Evolutionary conservation across 2,888 invertebrate species (phyloP), one percentile per base, ranked within the genome.

Genomic region (Cinara cedri): DNA sequence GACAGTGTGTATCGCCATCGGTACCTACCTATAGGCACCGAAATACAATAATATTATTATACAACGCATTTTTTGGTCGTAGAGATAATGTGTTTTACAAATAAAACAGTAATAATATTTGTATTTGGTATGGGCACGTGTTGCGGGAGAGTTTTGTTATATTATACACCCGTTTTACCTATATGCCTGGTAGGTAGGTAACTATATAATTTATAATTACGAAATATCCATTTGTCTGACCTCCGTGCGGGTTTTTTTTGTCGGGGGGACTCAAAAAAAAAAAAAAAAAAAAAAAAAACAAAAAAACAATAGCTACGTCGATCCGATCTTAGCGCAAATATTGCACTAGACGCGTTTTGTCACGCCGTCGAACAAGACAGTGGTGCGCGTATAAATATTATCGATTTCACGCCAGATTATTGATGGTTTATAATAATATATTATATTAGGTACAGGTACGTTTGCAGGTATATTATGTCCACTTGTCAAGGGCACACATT

Each of bases 321-420:
- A 46, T 66, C 26, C 21, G 57, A 57, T 76, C 46, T 24, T 14
- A 68, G 16, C 55, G 66, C 66, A 44, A 76, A 76, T 46, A 55
- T 75, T 75, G 55, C 75, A 72, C 54, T 65, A 68, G 76, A 46
- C 66, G 34, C 34, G 66, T 76, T 65, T 68, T 55, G 76, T 76
- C 76, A 76, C 76, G 57, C 54, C 46, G 55, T 66, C 66, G 66
- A 57, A 66, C 72, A 66, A 57, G 34, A 6, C 6, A n/a, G n/a
- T n/a, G n/a, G 76, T 57, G 68, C 54, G 60, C 76, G 60, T 49
- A 78, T 68, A 78, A 68, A 78, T 60, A 78, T 70, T 68, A 60
- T 60, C 68, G 57, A 68, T 78, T 78, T 78, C 76, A 78, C 21
- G 68, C 66, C 21, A n/a, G 68, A 78, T 78, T 68, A 68, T 65